Evolutionary conservation across 2,113 vertebrate species (phyloP), one percentile per base, ranked within the genome.

Genomic region (Progne subis): DNA sequence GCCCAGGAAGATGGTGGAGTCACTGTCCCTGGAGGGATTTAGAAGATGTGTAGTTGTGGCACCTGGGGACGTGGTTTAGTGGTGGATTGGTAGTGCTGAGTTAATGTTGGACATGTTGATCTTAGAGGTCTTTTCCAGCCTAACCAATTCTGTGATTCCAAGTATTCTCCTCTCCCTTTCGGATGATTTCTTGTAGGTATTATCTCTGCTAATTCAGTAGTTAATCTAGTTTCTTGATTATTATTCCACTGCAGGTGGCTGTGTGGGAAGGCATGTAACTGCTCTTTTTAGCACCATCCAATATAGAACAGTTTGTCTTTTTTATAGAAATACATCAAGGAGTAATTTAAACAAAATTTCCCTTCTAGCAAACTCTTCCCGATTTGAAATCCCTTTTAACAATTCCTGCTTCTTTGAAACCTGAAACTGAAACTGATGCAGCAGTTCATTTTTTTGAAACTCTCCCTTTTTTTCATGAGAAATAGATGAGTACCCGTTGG

Each of bases 211-310:
- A 88, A 92, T 86, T 94, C 86, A 89, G 81, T 78, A 92, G 86
- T 81, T 94, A 72, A 86, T 95, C 92, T 94, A 68, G 68, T 96
- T 93, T 94, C 94, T 94, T 83, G 43, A 88, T 95, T 90, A 94
- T 92, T 94, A 92, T 88, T 82, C 86, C 94, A 79, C 77, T 63
- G 88, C 95, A 92, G 88, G 94, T 94, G 95, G 89, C 80, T 7
- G 60, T 34, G 95, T 94, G 91, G 95, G 94, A 88, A 92, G 96
- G 64, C 77, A 67, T 74, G 47, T 49, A 92, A 86, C 86, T 96
- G 94, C 92, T 97, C 86, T 78, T 95, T 96, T 95, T 95, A 97
- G 91, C 89, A 72, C 84, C 61, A 75, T 61, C 78, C 5, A 0
- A 55, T 93, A 17, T 49, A 56, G 86, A 90, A 83, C 12, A 6